Percentiles rank a stretch among this genome's conserved stretches.
Evolutionary conservation across 2,797 vertebrate species (phyloP).

Genomic region (Spinibarbus caldwelli): DNA sequence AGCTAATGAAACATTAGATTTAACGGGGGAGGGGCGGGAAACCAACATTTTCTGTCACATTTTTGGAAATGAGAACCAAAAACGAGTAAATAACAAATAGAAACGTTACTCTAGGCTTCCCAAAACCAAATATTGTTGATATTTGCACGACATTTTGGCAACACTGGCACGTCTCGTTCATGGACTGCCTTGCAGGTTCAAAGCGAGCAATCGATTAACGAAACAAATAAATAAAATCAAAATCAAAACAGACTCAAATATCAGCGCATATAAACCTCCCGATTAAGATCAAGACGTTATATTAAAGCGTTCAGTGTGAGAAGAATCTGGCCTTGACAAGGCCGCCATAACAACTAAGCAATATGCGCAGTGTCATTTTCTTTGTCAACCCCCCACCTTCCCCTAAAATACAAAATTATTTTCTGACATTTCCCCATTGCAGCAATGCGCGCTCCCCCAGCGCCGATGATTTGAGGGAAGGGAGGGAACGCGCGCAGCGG

Average conservation of each 20-base stretch:
- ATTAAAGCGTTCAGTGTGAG: neutral
- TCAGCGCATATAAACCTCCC: neutral
- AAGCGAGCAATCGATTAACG: neutral
- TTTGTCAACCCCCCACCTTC: slow-evolving; percentile 56
- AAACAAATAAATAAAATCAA: too few species aligned
- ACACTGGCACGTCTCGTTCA: neutral
- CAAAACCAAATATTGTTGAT: neutral
- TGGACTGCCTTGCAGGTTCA: neutral
- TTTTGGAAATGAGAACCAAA: neutral
- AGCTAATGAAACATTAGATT: slow-evolving; percentile 73
- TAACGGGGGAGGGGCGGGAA: slow-evolving; percentile 50
- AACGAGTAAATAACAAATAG: neutral
- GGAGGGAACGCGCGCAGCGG: slow-evolving; percentile 62
- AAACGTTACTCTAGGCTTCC: neutral
- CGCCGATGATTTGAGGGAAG: slow-evolving; percentile 69
- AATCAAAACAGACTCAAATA: slow-evolving; percentile 18
- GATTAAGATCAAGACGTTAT: neutral
- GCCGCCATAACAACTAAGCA: slow-evolving; percentile 6
- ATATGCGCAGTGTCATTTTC: slow-evolving; percentile 44
- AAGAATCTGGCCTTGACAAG: neutral
- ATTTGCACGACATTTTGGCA: neutral
- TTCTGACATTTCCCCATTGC: slow-evolving; percentile 77
- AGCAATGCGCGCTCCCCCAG: slow-evolving; percentile 80
- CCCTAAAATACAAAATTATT: slow-evolving; percentile 73
- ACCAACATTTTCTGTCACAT: neutral